Evolutionary conservation across 2,888 invertebrate genomes (phyloP), one percentile per base, ranked within the genome.

Genomic region (Sepioteuthis lessoniana): DNA sequence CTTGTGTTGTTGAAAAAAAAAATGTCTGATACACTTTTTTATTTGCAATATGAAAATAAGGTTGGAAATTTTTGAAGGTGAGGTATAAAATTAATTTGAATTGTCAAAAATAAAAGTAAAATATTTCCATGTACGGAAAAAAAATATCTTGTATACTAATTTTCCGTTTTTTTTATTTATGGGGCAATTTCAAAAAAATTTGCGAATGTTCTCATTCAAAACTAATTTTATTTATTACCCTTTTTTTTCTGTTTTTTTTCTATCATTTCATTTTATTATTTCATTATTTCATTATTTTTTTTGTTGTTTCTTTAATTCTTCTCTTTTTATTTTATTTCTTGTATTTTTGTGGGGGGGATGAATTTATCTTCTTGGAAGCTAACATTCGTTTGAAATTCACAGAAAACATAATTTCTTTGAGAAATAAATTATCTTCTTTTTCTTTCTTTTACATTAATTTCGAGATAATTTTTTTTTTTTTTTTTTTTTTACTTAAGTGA

Each of bases 321-420:
- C n/a, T 76, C n/a, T 55, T 21, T 55, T 55, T 42, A 42, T 42
- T 7, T 42, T 42, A 42, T 42, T 42, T 42, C 42, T 42, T 42
- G 3, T 5, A 3, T 55, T 55, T 55, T 55, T 25, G 21, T 21
- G 21, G n/a, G n/a, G n/a, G n/a, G n/a, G n/a, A n/a, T n/a, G n/a
- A 76, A 76, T n/a, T 10, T 21, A 76, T 76, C n/a, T 76, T 76
- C n/a, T n/a, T 76, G n/a, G 76, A 76, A 76, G 76, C 76, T n/a
- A 76, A n/a, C n/a, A 35, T 76, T 76, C 35, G 76, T 76, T 76
- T 76, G 76, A 76, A 76, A 76, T 76, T 76, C 76, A 1, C 76
- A 76, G 76, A 76, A 76, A 76, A 19, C 76, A 76, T 76, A 76
- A 76, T 76, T 76, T 76, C 76, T n/a, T 76, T 76, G 76, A n/a